Evolutionary conservation across 2,888 invertebrate genomes (phyloP).

Genomic region (Bursaphelenchus okinawaensis): DNA sequence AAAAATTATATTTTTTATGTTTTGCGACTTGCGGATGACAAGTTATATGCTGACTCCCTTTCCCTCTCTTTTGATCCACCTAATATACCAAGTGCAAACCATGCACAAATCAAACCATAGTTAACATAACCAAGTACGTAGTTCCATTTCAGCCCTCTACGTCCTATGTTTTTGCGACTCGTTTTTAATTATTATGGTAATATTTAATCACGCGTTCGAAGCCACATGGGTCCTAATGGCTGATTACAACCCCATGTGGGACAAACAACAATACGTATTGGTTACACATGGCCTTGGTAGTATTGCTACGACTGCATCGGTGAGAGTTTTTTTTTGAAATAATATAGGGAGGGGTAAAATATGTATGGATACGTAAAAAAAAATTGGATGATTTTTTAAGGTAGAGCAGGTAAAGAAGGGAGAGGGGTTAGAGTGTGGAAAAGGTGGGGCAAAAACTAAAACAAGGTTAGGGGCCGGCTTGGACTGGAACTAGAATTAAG

Average conservation of each 20-base stretch:
- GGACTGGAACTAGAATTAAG: too few species aligned
- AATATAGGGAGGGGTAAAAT: too few species aligned
- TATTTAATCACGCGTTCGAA: conserved; percentile 50
- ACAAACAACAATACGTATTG: conserved; percentile 25
- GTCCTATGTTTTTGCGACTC: conserved; percentile 49
- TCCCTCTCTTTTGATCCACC: too few species aligned
- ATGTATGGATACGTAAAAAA: too few species aligned
- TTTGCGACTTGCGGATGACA: too few species aligned
- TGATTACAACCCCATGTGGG: conserved; percentile 45
- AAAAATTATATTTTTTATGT: not conserved
- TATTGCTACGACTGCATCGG: conserved; percentile 46
- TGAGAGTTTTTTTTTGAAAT: too few species aligned
- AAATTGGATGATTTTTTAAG: too few species aligned
- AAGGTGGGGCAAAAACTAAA: too few species aligned
- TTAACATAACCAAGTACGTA: not conserved
- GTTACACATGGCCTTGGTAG: conserved; percentile 43
- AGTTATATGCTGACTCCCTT: not conserved
- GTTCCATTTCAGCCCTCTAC: conserved; percentile 40
- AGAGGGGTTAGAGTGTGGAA: too few species aligned
- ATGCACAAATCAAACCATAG: not conserved
- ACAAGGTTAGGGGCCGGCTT: too few species aligned
- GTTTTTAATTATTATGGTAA: conserved; percentile 46
- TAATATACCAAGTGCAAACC: too few species aligned
- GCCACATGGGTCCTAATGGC: conserved; percentile 43
- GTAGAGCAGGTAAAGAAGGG: too few species aligned